phyloP scores from a whole-genome alignment of 2,797 vertebrate genomes.

The Ambastaia sidthimunki region DNA sequence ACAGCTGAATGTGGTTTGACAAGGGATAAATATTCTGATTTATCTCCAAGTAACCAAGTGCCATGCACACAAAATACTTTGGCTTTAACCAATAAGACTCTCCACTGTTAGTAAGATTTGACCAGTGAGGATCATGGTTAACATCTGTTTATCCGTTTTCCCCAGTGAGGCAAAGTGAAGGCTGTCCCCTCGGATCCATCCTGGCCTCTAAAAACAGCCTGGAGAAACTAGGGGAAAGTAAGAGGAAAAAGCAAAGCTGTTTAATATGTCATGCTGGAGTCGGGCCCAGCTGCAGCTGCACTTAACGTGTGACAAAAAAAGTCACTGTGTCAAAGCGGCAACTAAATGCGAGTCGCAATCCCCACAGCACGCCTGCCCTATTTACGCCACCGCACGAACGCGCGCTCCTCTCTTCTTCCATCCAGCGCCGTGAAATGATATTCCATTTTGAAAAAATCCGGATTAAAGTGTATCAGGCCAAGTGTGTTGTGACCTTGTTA shows the following conservation, averaged over 20 bases:
- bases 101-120: constrained; percentile 62
- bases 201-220: constrained; percentile 50
- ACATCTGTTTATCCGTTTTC: constrained; percentile 75
- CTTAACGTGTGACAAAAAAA: constrained; percentile 73
- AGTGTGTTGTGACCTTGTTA: constrained; percentile 80
- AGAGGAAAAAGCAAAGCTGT: constrained; percentile 67
- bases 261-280: constrained; percentile 70
- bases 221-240: constrained; percentile 49
- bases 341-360: constrained; percentile 71
- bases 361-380: constrained; percentile 71
- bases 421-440: constrained; percentile 76
- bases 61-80: constrained; percentile 53
- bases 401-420: constrained; percentile 62
- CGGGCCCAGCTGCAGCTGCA: constrained; percentile 65
- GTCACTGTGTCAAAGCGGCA: constrained; percentile 74
- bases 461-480: constrained; percentile 78
- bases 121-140: constrained; percentile 72
- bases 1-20: constrained; percentile 51
- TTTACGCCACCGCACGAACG: constrained; percentile 65
- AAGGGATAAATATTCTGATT: constrained; percentile 46
- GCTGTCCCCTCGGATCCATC: constrained; percentile 62
- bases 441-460: constrained; percentile 78
- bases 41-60: constrained; percentile 36
- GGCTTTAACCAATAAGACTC: constrained; percentile 68
- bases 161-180: constrained; percentile 68